Conservation (phyloP, 2,113 vertebrate genomes). For the Zosterops pallidus region DNA sequence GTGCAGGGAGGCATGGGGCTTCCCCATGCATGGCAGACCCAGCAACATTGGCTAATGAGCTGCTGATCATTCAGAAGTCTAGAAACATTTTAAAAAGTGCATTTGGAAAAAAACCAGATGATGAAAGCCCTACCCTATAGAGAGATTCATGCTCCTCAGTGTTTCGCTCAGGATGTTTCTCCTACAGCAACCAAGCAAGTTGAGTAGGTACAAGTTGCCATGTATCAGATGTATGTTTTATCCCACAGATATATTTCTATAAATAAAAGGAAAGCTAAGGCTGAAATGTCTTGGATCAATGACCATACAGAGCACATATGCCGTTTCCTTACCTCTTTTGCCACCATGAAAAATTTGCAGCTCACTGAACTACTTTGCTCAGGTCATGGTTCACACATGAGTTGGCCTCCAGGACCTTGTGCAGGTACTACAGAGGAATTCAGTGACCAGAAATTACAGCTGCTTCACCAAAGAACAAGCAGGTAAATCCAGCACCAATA, state of each 20-base stretch:
- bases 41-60: not conserved
- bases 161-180: not conserved
- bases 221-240: not conserved
- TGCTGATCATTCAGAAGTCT: not conserved
- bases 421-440: not conserved
- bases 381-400: rapidly evolving
- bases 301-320: not conserved
- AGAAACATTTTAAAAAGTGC: not conserved
- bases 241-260: not conserved
- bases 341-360: not conserved
- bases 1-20: not conserved
- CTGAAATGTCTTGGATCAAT: not conserved
- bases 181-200: not conserved
- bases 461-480: not conserved
- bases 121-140: not conserved
- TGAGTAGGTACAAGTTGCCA: not conserved
- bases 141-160: not conserved
- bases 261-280: not conserved
- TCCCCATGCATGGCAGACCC: rapidly evolving
- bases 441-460: not conserved
- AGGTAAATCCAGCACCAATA: not conserved
- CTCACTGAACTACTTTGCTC: not conserved
- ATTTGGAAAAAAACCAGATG: not conserved
- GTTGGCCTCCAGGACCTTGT: not conserved
- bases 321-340: not conserved